Evolutionary conservation across 2,797 vertebrate species (phyloP).

Genomic region (Eulemur albifrons): DNA sequence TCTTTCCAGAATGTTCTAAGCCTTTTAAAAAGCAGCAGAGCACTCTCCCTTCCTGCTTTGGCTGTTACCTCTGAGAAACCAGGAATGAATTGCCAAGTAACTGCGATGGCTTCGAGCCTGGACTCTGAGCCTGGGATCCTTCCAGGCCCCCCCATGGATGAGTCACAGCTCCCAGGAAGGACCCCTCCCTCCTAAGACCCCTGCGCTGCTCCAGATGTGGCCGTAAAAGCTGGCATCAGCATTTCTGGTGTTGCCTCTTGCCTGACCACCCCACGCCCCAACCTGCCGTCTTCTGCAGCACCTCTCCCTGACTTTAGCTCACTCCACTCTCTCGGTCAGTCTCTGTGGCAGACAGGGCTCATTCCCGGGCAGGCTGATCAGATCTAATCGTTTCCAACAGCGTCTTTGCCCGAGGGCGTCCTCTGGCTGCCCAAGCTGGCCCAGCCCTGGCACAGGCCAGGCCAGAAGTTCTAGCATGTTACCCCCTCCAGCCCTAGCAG

Average conservation of each 20-base stretch:
- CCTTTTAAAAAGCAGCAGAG: background rate
- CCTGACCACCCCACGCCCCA: background rate
- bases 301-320: background rate
- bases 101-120: background rate
- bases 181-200: background rate
- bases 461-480: background rate
- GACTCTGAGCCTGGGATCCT: background rate
- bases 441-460: background rate
- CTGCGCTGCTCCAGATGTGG: background rate
- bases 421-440: background rate
- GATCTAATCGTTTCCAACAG: background rate
- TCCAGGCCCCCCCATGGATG: background rate
- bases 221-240: rapidly evolving
- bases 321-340: too few species aligned
- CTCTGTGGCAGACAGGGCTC: background rate
- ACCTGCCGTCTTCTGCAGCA: background rate
- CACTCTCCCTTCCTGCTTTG: background rate
- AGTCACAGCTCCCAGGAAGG: background rate
- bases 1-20: background rate
- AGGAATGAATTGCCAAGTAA: background rate
- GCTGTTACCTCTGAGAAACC: background rate
- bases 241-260: too few species aligned
- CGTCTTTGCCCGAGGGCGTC: background rate
- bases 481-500: background rate
- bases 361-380: too few species aligned